Evolutionary conservation across 2,797 vertebrate species (phyloP).

Genomic region (Sardinella longiceps): DNA sequence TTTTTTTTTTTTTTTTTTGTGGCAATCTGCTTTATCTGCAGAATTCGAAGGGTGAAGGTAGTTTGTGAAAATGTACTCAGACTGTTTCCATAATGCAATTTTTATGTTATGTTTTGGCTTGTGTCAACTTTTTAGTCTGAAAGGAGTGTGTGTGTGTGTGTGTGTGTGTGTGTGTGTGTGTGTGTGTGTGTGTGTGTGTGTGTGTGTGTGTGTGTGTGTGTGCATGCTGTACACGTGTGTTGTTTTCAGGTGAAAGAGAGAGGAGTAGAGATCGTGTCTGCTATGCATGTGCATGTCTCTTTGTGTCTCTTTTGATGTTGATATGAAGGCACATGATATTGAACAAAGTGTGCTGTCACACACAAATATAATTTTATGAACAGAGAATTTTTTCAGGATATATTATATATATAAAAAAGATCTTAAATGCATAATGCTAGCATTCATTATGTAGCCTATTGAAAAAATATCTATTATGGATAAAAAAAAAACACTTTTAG

Average conservation of each 20-base stretch:
- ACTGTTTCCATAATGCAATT: slow-evolving; percentile 18
- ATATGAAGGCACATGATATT: background rate
- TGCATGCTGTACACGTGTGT: background rate
- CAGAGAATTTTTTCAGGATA: background rate
- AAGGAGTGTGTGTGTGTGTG: background rate
- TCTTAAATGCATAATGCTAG: background rate
- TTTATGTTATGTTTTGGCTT: slow-evolving; percentile 7
- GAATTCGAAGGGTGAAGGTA: slow-evolving; percentile 44
- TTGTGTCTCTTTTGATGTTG: background rate
- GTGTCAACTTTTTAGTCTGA: slow-evolving; percentile 6
- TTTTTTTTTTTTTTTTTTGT: slow-evolving; percentile 26
- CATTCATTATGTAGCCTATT: background rate
- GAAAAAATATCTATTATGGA: background rate
- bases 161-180: background rate
- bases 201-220: slow-evolving; percentile 14
- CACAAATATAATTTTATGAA: background rate
- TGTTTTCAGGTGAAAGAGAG: background rate
- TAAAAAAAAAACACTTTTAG: background rate
- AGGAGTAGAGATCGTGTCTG: background rate
- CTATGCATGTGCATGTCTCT: background rate
- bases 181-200: background rate
- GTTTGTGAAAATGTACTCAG: slow-evolving; percentile 12
- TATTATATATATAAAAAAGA: background rate
- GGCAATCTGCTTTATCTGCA: slow-evolving; percentile 51
- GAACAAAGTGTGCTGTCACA: background rate